Conservation (phyloP, 2,113 vertebrate genomes). For the Dicerorhinus sumatrensis region DNA sequence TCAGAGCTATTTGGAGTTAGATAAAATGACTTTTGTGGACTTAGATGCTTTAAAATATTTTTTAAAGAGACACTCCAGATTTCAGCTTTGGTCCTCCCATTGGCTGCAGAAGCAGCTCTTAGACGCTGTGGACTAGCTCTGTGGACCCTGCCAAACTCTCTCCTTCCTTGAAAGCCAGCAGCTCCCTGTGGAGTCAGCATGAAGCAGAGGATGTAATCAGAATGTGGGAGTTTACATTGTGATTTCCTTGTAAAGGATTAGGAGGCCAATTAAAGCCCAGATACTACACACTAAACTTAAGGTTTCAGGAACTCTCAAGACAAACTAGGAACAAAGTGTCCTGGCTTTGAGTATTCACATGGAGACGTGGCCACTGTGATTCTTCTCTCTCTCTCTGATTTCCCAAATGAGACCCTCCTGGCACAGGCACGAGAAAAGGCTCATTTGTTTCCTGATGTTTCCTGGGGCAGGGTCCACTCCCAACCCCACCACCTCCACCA, state of each 20-base stretch:
- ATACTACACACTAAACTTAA: neutral
- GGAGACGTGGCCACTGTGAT: neutral
- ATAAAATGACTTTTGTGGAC: neutral
- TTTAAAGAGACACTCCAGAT: neutral
- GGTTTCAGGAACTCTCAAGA: neutral
- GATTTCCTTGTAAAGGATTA: slow-evolving; percentile 6
- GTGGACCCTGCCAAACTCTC: neutral
- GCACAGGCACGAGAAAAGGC: neutral
- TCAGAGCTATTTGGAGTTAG: neutral
- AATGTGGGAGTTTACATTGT: neutral
- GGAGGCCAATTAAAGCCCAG: neutral
- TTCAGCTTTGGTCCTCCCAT: neutral
- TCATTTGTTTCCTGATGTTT: neutral
- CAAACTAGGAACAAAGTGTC: neutral
- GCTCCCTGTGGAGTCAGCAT: neutral
- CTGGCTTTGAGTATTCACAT: neutral
- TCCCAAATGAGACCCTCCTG: neutral
- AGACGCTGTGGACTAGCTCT: neutral
- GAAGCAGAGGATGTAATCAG: neutral
- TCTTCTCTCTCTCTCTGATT: neutral
- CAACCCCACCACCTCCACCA: neutral
- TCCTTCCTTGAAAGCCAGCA: neutral
- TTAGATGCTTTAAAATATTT: neutral
- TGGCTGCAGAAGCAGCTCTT: neutral
- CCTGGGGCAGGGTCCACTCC: neutral